Base-by-base conservation (phyloP, 2,113 vertebrate genomes). In the Chaenogobius annularis region DNA sequence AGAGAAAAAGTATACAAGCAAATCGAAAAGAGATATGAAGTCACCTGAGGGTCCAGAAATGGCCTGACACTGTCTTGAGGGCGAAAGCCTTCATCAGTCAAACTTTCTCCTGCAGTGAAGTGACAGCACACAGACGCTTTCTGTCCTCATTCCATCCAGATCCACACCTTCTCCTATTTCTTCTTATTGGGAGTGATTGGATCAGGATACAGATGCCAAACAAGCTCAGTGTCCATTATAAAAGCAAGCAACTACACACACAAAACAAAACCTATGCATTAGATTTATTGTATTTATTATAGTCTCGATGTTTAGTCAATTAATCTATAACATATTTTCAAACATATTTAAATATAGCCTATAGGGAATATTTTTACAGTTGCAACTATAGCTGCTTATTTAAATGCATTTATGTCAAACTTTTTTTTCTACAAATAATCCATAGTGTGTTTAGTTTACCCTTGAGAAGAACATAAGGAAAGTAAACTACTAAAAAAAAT, bases 141-240 rank as follows among this genome's bases (percentile, higher is more conserved):
- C 79, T 91, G 93, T 91, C 90, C 93, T 83, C 88, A 92, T 93
- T 92, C 90, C 81, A 91, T 92, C 92, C 86, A 88, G 70, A 80
- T 89, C 87, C 77, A 85, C 93, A 89, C 90, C 89, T 90, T 87
- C 76, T 83, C 81, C 70, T 72, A 78, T 72, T 79, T 75, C 75
- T 43, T 56, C 73, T 93, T 88, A 93, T 92, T 35, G 74, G 81
- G 75, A 83, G 79, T 67, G 90, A 93, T 91, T 75, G 72, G 76
- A 83, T 88, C 73, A 86, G 75, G 84, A 83, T 83, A 81, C 88
- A 86, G 80, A 89, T 88, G 92, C 89, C 92, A 93, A 92, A 91
- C 88, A 90, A 62, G 12, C 65, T 88, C 66, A 89, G 73, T 74
- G 73, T 90, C 81, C 82, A 74, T 73, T 62, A 68, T 70, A 44